These are phyloP conservation scores for Cancer borealis DNA, from an alignment of 2,888 invertebrate species.

Conservation along the genomic window DNA sequence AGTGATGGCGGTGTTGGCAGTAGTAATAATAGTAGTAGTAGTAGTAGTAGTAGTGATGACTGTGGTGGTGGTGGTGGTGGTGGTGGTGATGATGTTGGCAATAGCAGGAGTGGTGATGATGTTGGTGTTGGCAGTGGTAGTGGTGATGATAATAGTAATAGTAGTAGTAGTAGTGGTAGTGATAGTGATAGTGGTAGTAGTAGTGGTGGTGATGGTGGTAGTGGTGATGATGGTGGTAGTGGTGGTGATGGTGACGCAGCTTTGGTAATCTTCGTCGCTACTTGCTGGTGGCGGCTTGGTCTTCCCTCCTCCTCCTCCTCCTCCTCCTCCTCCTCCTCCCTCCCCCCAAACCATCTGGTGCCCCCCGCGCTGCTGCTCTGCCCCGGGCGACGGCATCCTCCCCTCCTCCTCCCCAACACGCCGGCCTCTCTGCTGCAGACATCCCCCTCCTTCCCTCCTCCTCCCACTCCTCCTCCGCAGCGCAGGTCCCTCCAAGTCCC, in stretches of 20 bases:
- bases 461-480: conserved; percentile 4
- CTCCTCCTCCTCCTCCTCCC: not conserved
- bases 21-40: not conserved
- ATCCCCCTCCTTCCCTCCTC: not conserved
- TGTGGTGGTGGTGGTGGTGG: not conserved
- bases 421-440: conserved; percentile 20
- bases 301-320: not conserved
- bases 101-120: not conserved
- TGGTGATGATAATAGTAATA: not conserved
- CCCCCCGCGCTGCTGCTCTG: conserved; percentile 16
- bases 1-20: not conserved
- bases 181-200: not conserved
- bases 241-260: not conserved
- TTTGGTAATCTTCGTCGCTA: conserved; percentile 24
- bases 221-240: not conserved
- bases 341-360: not conserved
- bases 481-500: conserved; percentile 11
- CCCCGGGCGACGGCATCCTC: conserved; percentile 20
- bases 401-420: not conserved
- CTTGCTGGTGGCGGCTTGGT: conserved; percentile 23
- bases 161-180: not conserved
- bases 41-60: conserved; percentile 18
- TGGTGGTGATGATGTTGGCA: not conserved
- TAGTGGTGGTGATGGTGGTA: not conserved
- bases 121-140: not conserved